Base-by-base conservation (phyloP, 1,140 invertebrate species). In the Caerostris darwini region DNA sequence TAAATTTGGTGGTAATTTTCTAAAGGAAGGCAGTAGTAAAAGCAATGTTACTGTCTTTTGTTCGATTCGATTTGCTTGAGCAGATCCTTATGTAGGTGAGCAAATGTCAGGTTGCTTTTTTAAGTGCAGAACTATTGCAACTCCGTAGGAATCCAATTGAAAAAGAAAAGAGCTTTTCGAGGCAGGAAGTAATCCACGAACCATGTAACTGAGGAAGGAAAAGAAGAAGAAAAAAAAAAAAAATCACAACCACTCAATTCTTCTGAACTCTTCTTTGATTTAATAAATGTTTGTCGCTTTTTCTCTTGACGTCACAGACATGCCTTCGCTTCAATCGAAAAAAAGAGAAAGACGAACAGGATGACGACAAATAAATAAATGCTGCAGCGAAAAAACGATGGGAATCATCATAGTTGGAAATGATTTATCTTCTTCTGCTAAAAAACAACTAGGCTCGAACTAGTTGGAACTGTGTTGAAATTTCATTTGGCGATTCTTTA, bases 391-490 rank as follows among this genome's bases (percentile, higher is more conserved):
- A 77, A n/a, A 34, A 34, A 77, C 7, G 34, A 53, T 50, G 53
- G 71, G 71, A 50, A 77, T 53, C 71, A 12, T 77, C 34, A 12
- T 7, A 50, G 10, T 7, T 50, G 12, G 34, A 53, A 12, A 50
- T 12, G 71, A 34, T 34, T 14, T 17, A 64, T 64, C 71, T 77
- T 53, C 8, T 53, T 34, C 71, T 5, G 0, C 71, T 77, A 50
- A 77, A 3, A 12, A 77, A 5, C 71, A 12, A 77, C 8, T 77
- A 19, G 10, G 10, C 34, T 50, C 58, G 10, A 50, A 77, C 71
- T 77, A 77, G 34, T 77, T 50, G 10, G 34, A 34, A 87, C 54
- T 87, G 85, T 58, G 85, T 58, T 58, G 85, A 64, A 34, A 34
- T 34, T 34, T 34, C 34, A 34, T 34, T 34, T 34, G 34, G 34